phyloP scores from a whole-genome alignment of 2,888 invertebrate genomes.

The Sphecodes monilicornis region DNA sequence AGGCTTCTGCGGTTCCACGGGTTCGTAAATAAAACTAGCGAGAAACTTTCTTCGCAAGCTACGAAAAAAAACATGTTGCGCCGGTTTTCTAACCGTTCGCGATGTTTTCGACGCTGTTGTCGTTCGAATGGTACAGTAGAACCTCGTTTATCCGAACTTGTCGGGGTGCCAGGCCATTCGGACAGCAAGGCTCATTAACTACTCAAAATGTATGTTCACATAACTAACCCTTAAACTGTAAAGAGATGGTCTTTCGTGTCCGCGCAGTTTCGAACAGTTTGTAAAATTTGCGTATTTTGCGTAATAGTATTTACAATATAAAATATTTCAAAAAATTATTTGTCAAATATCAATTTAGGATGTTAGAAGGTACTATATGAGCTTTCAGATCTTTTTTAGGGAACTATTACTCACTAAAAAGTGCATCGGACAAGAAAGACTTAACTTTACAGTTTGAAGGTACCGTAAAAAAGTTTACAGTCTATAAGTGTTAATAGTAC shows the following conservation, averaged over 20 bases:
- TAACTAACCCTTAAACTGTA: background rate
- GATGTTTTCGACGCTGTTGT: background rate
- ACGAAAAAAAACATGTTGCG: background rate
- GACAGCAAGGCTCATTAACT: too few relatives aligned
- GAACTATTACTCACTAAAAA: too few relatives aligned
- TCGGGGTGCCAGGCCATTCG: background rate
- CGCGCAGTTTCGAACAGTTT: background rate
- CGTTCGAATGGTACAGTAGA: background rate
- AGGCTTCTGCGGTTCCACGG: conserved; percentile 53
- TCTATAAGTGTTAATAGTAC: too few relatives aligned
- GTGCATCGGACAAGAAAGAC: too few relatives aligned
- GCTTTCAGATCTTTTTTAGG: too few relatives aligned
- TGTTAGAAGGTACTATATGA: background rate
- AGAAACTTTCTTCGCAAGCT: background rate
- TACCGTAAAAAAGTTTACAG: too few relatives aligned
- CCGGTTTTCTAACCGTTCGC: background rate
- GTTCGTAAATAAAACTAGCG: conserved; percentile 13
- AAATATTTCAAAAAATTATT: background rate
- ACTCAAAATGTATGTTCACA: too few relatives aligned
- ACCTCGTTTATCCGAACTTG: background rate
- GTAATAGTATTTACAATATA: background rate
- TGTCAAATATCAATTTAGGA: background rate
- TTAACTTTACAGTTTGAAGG: too few relatives aligned
- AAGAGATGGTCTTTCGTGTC: background rate
- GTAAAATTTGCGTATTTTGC: background rate